A percentile compares a stretch with the other conserved stretches of the same genome.
Conservation (phyloP, 2,888 invertebrate species). For the Gortyna flavago region DNA sequence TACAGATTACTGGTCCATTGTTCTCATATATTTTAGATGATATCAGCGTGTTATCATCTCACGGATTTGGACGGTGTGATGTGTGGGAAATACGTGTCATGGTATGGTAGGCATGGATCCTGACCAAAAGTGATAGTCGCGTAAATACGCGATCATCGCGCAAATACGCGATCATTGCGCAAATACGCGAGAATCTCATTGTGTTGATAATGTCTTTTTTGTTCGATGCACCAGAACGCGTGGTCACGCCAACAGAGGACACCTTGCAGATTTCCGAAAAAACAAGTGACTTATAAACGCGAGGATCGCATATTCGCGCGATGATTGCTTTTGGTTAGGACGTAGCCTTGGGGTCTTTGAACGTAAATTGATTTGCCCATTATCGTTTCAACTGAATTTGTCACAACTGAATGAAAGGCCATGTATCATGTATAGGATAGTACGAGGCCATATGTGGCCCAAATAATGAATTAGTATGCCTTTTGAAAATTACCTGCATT, state of each 20-base stretch:
- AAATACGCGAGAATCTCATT: not conserved
- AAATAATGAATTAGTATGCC: not conserved
- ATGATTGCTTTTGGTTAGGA: not conserved
- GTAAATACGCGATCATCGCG: not conserved
- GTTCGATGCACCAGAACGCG: not conserved
- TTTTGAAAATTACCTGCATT: not conserved
- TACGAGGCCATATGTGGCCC: not conserved
- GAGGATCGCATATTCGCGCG: not conserved
- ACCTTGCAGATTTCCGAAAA: not conserved
- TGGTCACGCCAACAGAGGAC: not conserved
- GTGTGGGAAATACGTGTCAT: conserved; percentile 20
- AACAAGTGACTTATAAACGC: not conserved
- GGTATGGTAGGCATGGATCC: not conserved
- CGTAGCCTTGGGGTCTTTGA: not conserved
- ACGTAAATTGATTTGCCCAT: conserved; percentile 9
- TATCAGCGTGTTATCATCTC: conserved; percentile 26
- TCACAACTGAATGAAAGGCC: not conserved
- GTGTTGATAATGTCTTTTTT: not conserved
- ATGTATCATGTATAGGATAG: not conserved
- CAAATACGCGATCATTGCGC: not conserved
- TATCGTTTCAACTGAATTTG: not conserved
- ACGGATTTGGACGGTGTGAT: conserved; percentile 44
- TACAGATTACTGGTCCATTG: conserved; percentile 30
- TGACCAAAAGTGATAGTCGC: not conserved
- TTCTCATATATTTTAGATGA: conserved; percentile 20